These are phyloP conservation scores for Cryptomyrus ogoouensis DNA, from an alignment of 2,113 vertebrate species.

Conservation along the genomic window DNA sequence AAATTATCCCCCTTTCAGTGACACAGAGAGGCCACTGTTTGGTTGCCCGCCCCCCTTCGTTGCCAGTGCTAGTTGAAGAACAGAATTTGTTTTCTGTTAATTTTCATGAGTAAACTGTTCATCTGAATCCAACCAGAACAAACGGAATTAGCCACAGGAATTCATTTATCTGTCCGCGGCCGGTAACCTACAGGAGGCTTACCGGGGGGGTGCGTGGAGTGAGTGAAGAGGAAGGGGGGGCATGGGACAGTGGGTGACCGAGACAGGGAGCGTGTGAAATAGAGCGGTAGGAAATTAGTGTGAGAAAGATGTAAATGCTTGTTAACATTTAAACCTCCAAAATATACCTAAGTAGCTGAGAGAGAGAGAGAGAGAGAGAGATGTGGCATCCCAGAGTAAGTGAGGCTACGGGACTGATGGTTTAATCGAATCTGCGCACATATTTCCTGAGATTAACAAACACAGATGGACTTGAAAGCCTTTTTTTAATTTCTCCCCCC, in stretches of 20 bases:
- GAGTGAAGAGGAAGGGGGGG: background rate
- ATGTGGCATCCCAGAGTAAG: background rate
- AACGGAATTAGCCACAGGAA: constrained; percentile 56
- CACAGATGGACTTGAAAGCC: constrained; percentile 24
- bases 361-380: background rate
- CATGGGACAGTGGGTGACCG: background rate
- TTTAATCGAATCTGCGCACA: constrained; percentile 40
- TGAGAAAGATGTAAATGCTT: background rate
- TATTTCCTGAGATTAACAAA: constrained; percentile 55
- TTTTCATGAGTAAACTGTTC: constrained; percentile 46
- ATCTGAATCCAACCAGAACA: constrained; percentile 46
- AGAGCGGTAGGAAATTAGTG: background rate
- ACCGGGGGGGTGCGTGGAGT: background rate
- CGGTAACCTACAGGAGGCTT: background rate
- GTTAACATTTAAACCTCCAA: background rate
- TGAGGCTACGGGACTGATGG: background rate
- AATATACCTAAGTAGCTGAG: background rate
- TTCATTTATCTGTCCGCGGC: constrained; percentile 35
- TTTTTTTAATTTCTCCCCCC: background rate
- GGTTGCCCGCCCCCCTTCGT: background rate
- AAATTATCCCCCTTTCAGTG: background rate
- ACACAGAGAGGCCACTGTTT: constrained; percentile 44
- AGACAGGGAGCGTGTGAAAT: background rate
- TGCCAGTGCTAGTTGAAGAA: constrained; percentile 24
- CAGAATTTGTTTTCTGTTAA: constrained; percentile 33